A percentile compares a stretch with the other conserved stretches of the same genome.
These are phyloP conservation scores for Apodemia mormo DNA, from an alignment of 2,888 invertebrate genomes.

Conservation along the genomic window DNA sequence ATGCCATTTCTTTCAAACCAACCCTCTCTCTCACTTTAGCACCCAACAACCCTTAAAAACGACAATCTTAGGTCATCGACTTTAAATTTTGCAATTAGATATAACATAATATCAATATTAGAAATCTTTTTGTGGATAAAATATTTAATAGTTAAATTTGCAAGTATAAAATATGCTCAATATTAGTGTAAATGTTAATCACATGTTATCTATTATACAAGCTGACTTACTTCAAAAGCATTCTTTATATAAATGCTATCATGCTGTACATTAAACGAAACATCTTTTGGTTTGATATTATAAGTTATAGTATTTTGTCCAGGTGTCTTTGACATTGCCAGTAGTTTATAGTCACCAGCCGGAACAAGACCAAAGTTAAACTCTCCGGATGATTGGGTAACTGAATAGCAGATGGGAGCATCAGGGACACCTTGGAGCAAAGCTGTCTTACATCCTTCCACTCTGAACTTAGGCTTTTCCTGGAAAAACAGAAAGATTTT, in stretches of 20 bases:
- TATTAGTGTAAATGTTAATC: too few species aligned
- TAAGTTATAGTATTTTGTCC: conserved; percentile 84
- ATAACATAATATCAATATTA: too few species aligned
- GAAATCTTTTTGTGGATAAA: too few species aligned
- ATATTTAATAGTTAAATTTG: too few species aligned
- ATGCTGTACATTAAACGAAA: conserved; percentile 87
- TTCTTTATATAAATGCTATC: conserved; percentile 84
- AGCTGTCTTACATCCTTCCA: conserved; percentile 83
- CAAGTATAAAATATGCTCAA: too few species aligned
- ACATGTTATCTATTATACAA: neutral
- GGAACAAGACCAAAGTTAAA: conserved; percentile 91
- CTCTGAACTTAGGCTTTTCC: conserved; percentile 67
- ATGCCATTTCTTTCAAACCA: too few species aligned
- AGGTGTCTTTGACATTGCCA: conserved; percentile 81
- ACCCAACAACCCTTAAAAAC: too few species aligned
- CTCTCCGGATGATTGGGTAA: conserved; percentile 86
- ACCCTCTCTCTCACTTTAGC: too few species aligned
- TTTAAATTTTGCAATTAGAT: too few species aligned
- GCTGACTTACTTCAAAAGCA: conserved; percentile 84
- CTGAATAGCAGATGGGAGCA: conserved; percentile 87
- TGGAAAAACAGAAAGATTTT: conserved; percentile 40
- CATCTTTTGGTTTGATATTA: conserved; percentile 87
- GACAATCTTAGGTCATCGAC: too few species aligned
- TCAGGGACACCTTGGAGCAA: conserved; percentile 80
- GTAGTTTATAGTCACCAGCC: conserved; percentile 89